A percentile compares a stretch with the other conserved stretches of the same genome.
These are phyloP conservation scores for Chloroceryle inda DNA, from an alignment of 2,797 vertebrate species.

Conservation along the genomic window DNA sequence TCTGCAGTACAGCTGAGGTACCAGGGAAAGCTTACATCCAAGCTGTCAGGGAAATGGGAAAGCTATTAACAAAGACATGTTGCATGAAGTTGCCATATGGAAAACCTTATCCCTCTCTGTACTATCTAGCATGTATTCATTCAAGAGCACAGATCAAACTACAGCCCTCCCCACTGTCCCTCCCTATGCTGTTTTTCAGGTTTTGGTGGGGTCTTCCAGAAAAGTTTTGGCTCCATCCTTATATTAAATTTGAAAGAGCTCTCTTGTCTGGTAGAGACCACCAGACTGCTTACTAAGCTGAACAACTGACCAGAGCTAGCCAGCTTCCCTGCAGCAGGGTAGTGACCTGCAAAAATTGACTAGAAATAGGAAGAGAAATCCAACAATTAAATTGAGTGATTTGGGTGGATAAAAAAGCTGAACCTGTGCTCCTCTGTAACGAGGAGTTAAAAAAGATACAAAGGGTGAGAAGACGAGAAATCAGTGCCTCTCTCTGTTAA, in stretches of 20 bases:
- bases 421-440: not conserved
- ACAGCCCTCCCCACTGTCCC: not conserved
- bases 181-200: not conserved
- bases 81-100: not conserved
- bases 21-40: not conserved
- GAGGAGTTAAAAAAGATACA: not conserved
- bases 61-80: not conserved
- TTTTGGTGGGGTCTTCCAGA: not conserved
- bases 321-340: not conserved
- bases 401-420: not conserved
- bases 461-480: not conserved
- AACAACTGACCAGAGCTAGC: not conserved
- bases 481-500: not conserved
- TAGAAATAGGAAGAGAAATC: not conserved
- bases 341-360: not conserved
- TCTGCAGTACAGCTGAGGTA: not conserved
- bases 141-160: not conserved
- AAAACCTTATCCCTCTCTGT: not conserved
- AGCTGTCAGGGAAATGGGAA: not conserved
- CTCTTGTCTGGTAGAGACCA: not conserved
- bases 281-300: not conserved
- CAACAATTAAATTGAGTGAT: not conserved
- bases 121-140: not conserved
- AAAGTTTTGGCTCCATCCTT: not conserved
- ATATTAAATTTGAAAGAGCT: not conserved